A percentile compares a stretch with the other conserved stretches of the same genome.
phyloP scores from a whole-genome alignment of 2,888 invertebrate species.

The Stenodema calcarata region DNA sequence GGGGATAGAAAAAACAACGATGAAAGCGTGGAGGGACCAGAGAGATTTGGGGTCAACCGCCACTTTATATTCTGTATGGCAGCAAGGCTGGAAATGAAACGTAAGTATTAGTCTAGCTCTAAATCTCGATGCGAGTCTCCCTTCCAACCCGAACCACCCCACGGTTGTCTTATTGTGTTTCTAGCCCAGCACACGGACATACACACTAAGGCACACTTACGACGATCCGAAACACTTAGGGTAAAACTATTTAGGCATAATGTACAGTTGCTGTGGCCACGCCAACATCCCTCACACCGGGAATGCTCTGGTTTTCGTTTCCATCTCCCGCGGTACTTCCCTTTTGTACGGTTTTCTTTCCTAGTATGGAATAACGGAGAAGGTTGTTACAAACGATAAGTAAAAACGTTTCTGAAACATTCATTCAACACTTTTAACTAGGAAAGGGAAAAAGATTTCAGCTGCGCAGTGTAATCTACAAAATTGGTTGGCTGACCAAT shows the following conservation, averaged over 20 bases:
- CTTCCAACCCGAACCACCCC: background rate
- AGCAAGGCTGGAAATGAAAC: constrained; percentile 32
- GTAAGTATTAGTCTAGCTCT: constrained; percentile 40
- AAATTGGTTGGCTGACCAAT: too few relatives aligned
- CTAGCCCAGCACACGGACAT: background rate
- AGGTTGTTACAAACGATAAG: background rate
- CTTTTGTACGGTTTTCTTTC: background rate
- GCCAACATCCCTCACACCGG: background rate
- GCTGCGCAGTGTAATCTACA: too few relatives aligned
- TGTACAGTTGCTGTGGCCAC: background rate
- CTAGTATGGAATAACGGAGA: background rate
- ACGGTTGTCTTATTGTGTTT: constrained; percentile 37
- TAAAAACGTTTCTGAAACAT: too few relatives aligned
- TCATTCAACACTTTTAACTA: too few relatives aligned
- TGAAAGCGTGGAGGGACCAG: background rate
- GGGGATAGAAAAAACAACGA: background rate
- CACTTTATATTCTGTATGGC: constrained; percentile 46
- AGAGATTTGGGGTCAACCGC: constrained; percentile 51
- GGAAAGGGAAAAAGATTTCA: too few relatives aligned
- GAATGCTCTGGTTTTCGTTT: background rate
- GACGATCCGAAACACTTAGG: constrained; percentile 38
- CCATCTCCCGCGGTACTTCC: background rate
- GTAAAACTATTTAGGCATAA: constrained; percentile 44
- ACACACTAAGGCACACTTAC: background rate
- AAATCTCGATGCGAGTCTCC: constrained; percentile 31